A percentile compares a stretch with the other conserved stretches of the same genome.
Evolutionary conservation across 2,888 invertebrate species (phyloP).

Genomic region (Ligdia adustata): DNA sequence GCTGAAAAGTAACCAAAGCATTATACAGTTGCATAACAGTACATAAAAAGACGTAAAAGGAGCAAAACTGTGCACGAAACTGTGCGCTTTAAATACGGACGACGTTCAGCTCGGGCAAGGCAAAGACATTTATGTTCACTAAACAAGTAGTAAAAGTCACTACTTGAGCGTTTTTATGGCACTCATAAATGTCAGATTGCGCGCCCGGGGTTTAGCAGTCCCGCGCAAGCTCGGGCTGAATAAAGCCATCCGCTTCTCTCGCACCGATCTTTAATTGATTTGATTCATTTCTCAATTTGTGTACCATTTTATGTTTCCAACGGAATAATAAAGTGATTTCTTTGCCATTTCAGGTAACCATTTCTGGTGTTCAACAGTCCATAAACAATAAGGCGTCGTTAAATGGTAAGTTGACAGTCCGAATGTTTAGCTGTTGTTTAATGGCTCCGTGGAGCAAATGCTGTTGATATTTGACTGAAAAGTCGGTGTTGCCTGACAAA

Average conservation of each 20-base stretch:
- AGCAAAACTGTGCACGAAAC: slow-evolving; percentile 79
- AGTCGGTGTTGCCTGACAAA: slow-evolving; percentile 33
- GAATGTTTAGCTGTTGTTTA: slow-evolving; percentile 37
- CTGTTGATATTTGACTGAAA: slow-evolving; percentile 50
- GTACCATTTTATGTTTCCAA: slow-evolving; percentile 50
- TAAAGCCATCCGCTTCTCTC: slow-evolving; percentile 42
- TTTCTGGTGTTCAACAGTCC: slow-evolving; percentile 52
- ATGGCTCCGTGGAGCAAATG: slow-evolving; percentile 38
- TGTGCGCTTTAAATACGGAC: slow-evolving; percentile 83
- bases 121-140: slow-evolving; percentile 85
- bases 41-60: slow-evolving; percentile 79
- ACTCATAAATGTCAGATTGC: slow-evolving; percentile 85
- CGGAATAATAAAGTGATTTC: slow-evolving; percentile 54
- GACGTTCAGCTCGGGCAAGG: slow-evolving; percentile 80
- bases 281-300: slow-evolving; percentile 62
- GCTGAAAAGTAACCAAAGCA: slow-evolving; percentile 81
- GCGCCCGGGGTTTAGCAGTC: slow-evolving; percentile 74
- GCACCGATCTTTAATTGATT: slow-evolving; percentile 66
- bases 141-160: slow-evolving; percentile 86
- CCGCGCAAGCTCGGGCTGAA: slow-evolving; percentile 52
- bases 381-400: slow-evolving; percentile 53
- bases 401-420: slow-evolving; percentile 61
- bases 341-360: slow-evolving; percentile 70
- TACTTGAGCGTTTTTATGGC: slow-evolving; percentile 85
- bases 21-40: slow-evolving; percentile 83